Percentiles rank a stretch among this genome's conserved stretches.
Conservation (phyloP, 2,888 invertebrate genomes). For the Anodontia alba region DNA sequence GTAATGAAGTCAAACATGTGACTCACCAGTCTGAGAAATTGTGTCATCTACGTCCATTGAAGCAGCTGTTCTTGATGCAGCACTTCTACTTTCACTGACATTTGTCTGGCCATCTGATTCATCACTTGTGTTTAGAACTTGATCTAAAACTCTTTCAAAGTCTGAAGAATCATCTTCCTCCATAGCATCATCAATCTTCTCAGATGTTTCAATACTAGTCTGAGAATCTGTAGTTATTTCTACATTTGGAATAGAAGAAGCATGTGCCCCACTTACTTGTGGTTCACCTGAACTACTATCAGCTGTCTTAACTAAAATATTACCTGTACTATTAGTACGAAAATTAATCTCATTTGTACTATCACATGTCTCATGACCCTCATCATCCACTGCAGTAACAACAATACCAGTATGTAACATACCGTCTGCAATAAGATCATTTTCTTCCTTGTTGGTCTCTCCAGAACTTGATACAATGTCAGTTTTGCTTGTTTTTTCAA, state of each 20-base stretch:
- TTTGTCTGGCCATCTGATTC: neutral
- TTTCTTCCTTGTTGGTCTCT: neutral
- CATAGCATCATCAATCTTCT: neutral
- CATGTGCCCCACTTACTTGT: neutral
- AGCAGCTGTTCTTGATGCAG: neutral
- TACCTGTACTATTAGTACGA: neutral
- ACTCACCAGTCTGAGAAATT: neutral
- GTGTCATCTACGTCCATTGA: neutral
- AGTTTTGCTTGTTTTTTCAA: neutral
- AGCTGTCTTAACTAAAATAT: neutral
- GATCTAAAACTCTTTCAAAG: conserved; percentile 6
- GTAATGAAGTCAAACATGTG: too few species aligned
- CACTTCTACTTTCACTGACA: neutral
- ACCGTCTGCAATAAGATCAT: neutral
- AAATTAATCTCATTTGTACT: neutral
- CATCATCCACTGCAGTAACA: neutral
- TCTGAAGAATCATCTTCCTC: neutral
- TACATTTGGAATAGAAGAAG: neutral
- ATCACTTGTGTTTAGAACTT: neutral
- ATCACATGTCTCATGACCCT: neutral
- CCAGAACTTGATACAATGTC: neutral
- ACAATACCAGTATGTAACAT: conserved; percentile 8
- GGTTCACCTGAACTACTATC: neutral
- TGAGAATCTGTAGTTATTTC: conserved; percentile 3
- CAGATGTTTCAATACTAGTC: neutral